Evolutionary conservation across 2,888 invertebrate species (phyloP).

Genomic region (Acanthosepion lycidas): DNA sequence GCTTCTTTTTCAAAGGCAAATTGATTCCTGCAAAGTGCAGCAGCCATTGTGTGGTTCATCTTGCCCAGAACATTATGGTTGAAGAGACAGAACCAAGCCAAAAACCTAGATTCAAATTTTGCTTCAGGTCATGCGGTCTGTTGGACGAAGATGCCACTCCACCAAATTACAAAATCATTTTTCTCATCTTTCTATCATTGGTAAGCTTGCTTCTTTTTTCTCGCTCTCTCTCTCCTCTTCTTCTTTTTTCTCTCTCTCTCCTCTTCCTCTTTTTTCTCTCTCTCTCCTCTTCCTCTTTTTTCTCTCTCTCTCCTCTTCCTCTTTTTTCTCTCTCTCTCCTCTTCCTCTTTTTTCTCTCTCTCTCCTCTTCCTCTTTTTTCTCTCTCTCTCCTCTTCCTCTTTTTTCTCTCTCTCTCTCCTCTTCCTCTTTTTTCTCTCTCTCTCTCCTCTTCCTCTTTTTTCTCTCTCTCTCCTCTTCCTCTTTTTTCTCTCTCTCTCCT

Average conservation of each 20-base stretch:
- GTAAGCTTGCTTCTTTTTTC: constrained; percentile 52
- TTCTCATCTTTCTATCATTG: constrained; percentile 61
- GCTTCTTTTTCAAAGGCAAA: not conserved
- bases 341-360: no score
- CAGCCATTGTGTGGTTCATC: not conserved
- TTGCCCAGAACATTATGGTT: not conserved
- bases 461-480: no score
- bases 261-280: not conserved
- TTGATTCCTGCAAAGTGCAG: not conserved
- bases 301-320: not conserved
- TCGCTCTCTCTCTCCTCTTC: no score
- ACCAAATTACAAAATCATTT: constrained; percentile 61
- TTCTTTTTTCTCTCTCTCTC: not conserved
- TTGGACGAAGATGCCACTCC: constrained; percentile 61
- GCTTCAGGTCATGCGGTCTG: constrained; percentile 56
- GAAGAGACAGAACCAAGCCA: constrained; percentile 36
- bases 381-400: no score
- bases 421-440: no score
- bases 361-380: fast-evolving
- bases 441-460: no score
- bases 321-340: no score
- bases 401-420: no score
- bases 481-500: not conserved
- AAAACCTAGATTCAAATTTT: constrained; percentile 49
- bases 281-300: no score